phyloP scores from a whole-genome alignment of 1,140 invertebrate genomes.

The Fopius arisanus region DNA sequence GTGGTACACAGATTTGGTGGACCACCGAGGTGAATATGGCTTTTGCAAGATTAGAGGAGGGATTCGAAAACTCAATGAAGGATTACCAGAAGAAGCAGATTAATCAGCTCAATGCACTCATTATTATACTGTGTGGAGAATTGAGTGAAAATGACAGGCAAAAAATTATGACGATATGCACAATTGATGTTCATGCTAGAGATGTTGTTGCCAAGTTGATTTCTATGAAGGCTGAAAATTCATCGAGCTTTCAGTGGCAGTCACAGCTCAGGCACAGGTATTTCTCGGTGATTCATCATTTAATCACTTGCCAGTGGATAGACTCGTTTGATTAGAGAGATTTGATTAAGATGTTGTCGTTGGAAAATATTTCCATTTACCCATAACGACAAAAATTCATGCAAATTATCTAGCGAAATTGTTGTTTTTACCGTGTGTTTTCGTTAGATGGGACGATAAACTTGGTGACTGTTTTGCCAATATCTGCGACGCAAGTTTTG shows the following conservation, averaged over 20 bases:
- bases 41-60: constrained; percentile 90
- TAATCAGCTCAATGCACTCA: constrained; percentile 81
- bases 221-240: constrained; percentile 79
- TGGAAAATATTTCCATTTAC: too few relatives aligned
- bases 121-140: constrained; percentile 82
- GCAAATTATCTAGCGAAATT: background rate
- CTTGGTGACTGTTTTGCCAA: constrained; percentile 88
- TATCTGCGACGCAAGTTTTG: constrained; percentile 89
- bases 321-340: too few relatives aligned
- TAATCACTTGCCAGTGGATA: too few relatives aligned
- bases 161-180: constrained; percentile 96
- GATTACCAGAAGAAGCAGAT: constrained; percentile 94
- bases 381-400: background rate
- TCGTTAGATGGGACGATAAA: constrained; percentile 78
- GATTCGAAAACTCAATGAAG: constrained; percentile 90
- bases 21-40: constrained; percentile 90
- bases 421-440: constrained; percentile 16
- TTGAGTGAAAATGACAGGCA: constrained; percentile 83
- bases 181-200: constrained; percentile 90
- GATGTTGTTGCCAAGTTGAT: constrained; percentile 91
- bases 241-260: constrained; percentile 90
- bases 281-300: too few relatives aligned
- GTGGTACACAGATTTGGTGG: constrained; percentile 96
- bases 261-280: constrained; percentile 86
- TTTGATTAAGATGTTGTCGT: too few relatives aligned